Base-by-base conservation (phyloP, 2,888 invertebrate species). In the Ichneumon xanthorius region DNA sequence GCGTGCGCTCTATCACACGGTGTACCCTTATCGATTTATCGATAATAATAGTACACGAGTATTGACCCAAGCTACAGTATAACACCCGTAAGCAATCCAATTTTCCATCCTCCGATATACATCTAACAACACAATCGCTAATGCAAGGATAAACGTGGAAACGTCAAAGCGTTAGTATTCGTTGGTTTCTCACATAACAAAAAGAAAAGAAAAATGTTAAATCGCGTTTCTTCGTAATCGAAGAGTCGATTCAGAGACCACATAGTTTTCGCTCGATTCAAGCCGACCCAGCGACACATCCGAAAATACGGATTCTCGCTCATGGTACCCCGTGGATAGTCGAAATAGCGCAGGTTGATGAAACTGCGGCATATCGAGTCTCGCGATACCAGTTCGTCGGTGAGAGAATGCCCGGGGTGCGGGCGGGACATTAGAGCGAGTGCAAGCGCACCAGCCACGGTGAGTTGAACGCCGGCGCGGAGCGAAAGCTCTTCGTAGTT, bases 401-500 rank as follows among this genome's bases (percentile, higher is more conserved):
- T 7, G 16, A 63, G 63, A 63, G 63, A 58, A 72, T 61, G 75
- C 48, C 30, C 22, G 33, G 50, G 63, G 63, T 63, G 75, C 45
- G 63, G 50, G 75, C 30, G 48, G 63, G 63, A 9, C 45, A 33
- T 65, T 5, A 65, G 30, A 3, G 19, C 75, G 63, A 19, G 76
- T 76, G 65, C 63, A 50, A 76, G 37, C 76, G 65, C 65, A 65
- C 14, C 6, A 30, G 53, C 33, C 37, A 0, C 63, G 37, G 76
- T 65, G 76, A 65, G 63, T 65, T 50, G 33, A 75, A 61, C 73
- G 84, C 53, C 77, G 75, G 79, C 78, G 86, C 78, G 58, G 40
- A n/a, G 70, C 75, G 58, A 82, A 76, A 79, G 78, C 71, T 82
- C 78, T 48, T 79, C 78, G 82, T 79, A 26, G 76, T 76, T 75